Conservation (phyloP, 2,888 invertebrate genomes). For the Aromia moschata region DNA sequence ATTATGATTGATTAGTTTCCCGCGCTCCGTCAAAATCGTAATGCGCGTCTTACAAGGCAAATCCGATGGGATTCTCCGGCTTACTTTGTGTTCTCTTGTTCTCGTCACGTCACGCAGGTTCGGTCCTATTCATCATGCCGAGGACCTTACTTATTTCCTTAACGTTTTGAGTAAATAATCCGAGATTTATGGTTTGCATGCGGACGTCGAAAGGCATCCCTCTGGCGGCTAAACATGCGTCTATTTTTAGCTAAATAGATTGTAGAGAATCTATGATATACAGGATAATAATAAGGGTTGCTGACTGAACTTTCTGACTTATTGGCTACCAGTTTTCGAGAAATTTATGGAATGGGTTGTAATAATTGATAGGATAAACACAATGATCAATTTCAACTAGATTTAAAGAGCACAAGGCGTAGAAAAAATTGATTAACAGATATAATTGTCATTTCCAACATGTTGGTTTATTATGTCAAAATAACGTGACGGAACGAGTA, state of each 20-base stretch:
- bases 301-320: neutral
- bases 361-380: no score
- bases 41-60: slow-evolving; percentile 9
- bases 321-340: neutral
- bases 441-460: no score
- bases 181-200: slow-evolving; percentile 7
- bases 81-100: slow-evolving; percentile 14
- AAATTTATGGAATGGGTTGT: neutral
- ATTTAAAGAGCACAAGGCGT: no score
- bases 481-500: no score
- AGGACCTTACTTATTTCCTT: slow-evolving; percentile 6
- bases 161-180: slow-evolving; percentile 3
- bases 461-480: no score
- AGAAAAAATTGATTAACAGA: no score
- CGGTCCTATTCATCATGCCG: slow-evolving; percentile 2
- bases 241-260: neutral
- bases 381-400: no score
- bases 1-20: slow-evolving; percentile 9
- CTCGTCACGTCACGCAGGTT: slow-evolving; percentile 6
- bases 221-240: neutral
- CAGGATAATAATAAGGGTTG: no score
- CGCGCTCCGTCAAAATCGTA: slow-evolving; percentile 4
- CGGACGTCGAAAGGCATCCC: neutral
- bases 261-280: no score
- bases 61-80: slow-evolving; percentile 7